Base-by-base conservation (phyloP, 2,797 vertebrate species). In the Thunnus albacares region DNA sequence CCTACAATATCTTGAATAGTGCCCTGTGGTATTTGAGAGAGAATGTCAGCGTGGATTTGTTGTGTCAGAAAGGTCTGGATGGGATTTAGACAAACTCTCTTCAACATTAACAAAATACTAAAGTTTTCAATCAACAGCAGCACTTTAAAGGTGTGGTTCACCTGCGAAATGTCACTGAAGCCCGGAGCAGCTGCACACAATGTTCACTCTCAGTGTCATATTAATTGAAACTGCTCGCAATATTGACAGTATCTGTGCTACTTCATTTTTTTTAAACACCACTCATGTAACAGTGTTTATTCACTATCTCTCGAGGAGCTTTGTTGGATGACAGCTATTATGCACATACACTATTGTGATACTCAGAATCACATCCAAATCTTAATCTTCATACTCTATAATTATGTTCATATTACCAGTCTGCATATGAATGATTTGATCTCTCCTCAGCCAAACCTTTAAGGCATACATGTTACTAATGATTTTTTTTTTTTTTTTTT, bases 381-480 rank as follows among this genome's bases (percentile, higher is more conserved):
- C 69, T 61, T 43, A 69, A 82, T 71, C 63, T 79, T 66, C 28
- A 28, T 12, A 13, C 33, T 55, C 26, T 66, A 15, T 82, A 87
- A 85, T 88, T 88, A 80, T 35, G 57, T 30, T 75, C 76, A 64
- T 55, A 69, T 84, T 66, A 76, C 62, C 63, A 74, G 79, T 28
- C 55, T 57, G 49, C 70, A 79, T 55, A 69, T 68, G 73, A 90
- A 82, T 49, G 75, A 88, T 84, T 69, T 56, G 43, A 79, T 78
- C 75, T 59, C 63, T 81, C 68, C 56, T 57, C 72, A 79, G 79
- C 49, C 70, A 67, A 87, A 88, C 70, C 86, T 76, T 24, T 43
- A 78, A 85, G 84, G 85, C 85, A 35, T 33, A 62, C 59, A 68
- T 67, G 72, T 69, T 41, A 41, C 70, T 78, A 71, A 84, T 81